These are phyloP conservation scores for Novumbra hubbsi DNA, from an alignment of 2,797 vertebrate genomes.

Conservation along the genomic window DNA sequence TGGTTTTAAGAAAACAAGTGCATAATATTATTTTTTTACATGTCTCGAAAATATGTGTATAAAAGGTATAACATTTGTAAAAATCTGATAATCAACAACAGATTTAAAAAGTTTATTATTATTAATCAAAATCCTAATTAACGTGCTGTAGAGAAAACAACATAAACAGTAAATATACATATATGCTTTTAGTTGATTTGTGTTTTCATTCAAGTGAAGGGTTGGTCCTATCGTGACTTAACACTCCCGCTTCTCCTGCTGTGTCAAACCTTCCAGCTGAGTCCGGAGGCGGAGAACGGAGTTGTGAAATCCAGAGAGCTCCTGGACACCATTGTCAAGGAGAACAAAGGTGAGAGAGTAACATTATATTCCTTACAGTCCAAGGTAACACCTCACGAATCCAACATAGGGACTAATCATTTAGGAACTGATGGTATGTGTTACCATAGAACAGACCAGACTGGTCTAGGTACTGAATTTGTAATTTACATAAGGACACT, in stretches of 20 bases:
- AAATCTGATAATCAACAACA: neutral
- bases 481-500: no score
- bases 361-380: neutral
- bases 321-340: constrained; percentile 91
- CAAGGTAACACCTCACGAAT: neutral
- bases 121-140: no score
- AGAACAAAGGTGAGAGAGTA: constrained; percentile 80
- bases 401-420: neutral
- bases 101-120: neutral
- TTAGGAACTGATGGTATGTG: no score
- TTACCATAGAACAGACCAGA: no score
- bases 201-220: neutral
- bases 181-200: neutral
- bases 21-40: no score
- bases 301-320: constrained; percentile 87
- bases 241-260: constrained; percentile 15
- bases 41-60: neutral
- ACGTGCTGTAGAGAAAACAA: no score
- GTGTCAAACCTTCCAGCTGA: constrained; percentile 73
- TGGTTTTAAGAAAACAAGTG: neutral
- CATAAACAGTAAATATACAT: no score
- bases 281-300: constrained; percentile 79
- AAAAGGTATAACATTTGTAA: neutral
- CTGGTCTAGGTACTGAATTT: no score
- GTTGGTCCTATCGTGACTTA: constrained; percentile 40